These are phyloP conservation scores for Campylomormyrus numenius DNA, from an alignment of 2,113 vertebrate species.

Conservation along the genomic window DNA sequence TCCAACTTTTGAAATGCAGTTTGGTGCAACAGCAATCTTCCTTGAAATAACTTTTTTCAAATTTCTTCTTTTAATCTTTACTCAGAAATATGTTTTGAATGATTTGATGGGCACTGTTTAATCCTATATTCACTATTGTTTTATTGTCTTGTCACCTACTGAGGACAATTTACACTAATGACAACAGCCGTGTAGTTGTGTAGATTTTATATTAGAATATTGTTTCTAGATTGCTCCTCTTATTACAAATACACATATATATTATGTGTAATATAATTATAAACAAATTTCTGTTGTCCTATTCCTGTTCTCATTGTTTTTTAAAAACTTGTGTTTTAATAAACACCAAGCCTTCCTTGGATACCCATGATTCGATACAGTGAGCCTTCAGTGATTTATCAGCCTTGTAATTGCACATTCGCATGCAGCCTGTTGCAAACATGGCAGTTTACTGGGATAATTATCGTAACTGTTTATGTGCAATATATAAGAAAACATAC, in stretches of 20 bases:
- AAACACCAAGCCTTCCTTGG: neutral
- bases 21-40: neutral
- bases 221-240: neutral
- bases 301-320: neutral
- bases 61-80: neutral
- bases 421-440: neutral
- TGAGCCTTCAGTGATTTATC: neutral
- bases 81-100: neutral
- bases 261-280: neutral
- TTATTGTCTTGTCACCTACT: neutral
- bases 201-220: neutral
- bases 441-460: neutral
- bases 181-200: neutral
- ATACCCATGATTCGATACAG: neutral
- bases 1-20: neutral
- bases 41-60: neutral
- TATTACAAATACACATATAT: neutral
- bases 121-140: neutral
- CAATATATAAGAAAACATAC: neutral
- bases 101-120: neutral
- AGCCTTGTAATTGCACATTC: neutral
- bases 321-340: neutral
- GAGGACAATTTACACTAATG: neutral
- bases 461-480: neutral
- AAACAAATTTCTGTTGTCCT: neutral